Evolutionary conservation across 2,113 vertebrate species (phyloP), one percentile per base, ranked within the genome.

Genomic region (Proterorhinus semilunaris): DNA sequence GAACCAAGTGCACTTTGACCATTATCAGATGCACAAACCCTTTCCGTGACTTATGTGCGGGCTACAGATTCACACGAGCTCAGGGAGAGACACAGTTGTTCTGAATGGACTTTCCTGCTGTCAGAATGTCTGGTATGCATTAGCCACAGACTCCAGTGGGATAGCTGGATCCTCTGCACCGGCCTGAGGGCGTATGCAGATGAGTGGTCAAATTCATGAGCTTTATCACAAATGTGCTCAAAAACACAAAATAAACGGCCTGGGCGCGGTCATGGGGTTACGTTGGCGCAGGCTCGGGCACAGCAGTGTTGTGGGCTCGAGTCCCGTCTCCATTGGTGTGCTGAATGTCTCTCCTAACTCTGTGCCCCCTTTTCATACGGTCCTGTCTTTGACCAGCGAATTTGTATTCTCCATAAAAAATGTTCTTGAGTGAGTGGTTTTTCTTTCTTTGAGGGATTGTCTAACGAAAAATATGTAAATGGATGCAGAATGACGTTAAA

Each of bases 131-230:
- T 92, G 91, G 90, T 92, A 91, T 91, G 90, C 87, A 86, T 86
- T 89, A 92, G 89, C 93, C 92, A 92, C 93, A 93, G 92, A 90
- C 91, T 93, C 92, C 93, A 92, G 91, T 84, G 83, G 88, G 87
- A 91, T 91, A 89, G 86, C 85, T 89, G 80, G 86, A 91, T 89
- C 90, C 89, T 90, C 90, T 85, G 88, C 83, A 81, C 81, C 85
- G 61, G 81, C 73, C 81, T 68, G 78, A 65, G 77, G 68, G 70
- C 80, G 68, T 54, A 73, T 78, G 80, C 72, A 81, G 68, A 63
- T 57, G 48, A 70, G 54, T 53, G 48, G 46, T 17, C 51, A 21
- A 46, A 69, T 55, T 50, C 43, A 65, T 54, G 68, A 17, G 57
- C 27, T 47, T 42, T 62, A 48, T 42, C 15, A 15, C 59, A 46